phyloP scores from a whole-genome alignment of 1,140 invertebrate species.

The Vanessa tameamea region DNA sequence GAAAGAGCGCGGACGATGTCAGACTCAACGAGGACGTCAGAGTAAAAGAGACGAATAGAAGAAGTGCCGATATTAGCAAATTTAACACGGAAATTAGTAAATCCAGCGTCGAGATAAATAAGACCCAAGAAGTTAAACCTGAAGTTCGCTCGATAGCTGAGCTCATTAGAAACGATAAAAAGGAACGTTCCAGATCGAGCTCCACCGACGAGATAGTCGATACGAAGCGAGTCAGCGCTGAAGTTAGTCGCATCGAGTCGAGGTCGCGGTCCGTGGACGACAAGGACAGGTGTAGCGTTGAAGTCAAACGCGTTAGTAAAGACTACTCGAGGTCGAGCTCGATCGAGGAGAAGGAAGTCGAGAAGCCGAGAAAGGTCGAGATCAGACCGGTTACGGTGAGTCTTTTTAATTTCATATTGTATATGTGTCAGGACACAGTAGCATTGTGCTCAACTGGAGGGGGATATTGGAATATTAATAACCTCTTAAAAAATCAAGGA shows the following conservation, averaged over 20 bases:
- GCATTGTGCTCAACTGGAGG: no score
- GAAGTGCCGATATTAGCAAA: conserved; percentile 26
- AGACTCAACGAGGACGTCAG: conserved; percentile 26
- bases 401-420: conserved; percentile 12
- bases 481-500: no score
- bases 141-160: conserved; percentile 28
- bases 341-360: conserved; percentile 50
- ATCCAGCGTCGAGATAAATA: conserved; percentile 35
- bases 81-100: conserved; percentile 28
- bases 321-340: conserved; percentile 57
- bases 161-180: conserved; percentile 30
- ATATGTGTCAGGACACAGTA: no score
- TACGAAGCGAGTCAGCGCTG: conserved; percentile 49
- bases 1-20: conserved; percentile 42
- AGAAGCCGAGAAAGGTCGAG: conserved; percentile 57
- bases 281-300: conserved; percentile 45
- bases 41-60: conserved; percentile 30
- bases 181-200: conserved; percentile 42
- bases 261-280: conserved; percentile 53
- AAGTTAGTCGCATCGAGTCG: conserved; percentile 56
- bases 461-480: no score
- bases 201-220: conserved; percentile 48
- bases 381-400: conserved; percentile 66
- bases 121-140: conserved; percentile 18
- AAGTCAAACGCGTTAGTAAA: conserved; percentile 45